These are phyloP conservation scores for Forbesichthys papilliferus DNA, from an alignment of 2,113 vertebrate species.

Conservation along the genomic window DNA sequence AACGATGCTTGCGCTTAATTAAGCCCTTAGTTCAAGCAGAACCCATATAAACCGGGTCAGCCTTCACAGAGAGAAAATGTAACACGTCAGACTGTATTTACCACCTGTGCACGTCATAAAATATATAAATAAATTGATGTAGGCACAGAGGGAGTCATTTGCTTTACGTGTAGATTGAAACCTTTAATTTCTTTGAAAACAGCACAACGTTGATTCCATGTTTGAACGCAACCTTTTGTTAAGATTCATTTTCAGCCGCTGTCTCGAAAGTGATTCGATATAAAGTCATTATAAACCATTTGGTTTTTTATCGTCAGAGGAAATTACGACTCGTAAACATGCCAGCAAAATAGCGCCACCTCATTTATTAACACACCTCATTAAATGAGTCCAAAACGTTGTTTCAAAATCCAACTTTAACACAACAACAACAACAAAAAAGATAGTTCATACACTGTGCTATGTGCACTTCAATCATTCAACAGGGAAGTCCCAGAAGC, in stretches of 20 bases:
- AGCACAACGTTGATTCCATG: constrained; percentile 27
- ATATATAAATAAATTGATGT: neutral
- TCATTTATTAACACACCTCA: neutral
- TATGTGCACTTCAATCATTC: no score
- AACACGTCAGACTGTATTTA: constrained; percentile 33
- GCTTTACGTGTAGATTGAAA: constrained; percentile 20
- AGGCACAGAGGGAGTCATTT: constrained; percentile 38
- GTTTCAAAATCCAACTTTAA: neutral
- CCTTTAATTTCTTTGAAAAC: constrained; percentile 10
- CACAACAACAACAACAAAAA: neutral
- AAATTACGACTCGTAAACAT: neutral
- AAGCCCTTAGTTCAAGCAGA: no score
- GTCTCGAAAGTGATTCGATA: neutral
- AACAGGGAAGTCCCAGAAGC: no score
- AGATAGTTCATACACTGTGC: no score
- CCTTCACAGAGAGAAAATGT: constrained; percentile 23
- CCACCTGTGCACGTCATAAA: neutral
- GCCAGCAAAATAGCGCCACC: constrained; percentile 11
- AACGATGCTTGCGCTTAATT: no score
- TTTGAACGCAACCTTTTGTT: neutral
- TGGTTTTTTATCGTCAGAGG: constrained; percentile 20
- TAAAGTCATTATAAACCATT: neutral
- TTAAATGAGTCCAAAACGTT: neutral
- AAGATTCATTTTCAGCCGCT: constrained; percentile 4
- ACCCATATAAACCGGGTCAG: constrained; percentile 5